phyloP scores from a whole-genome alignment of 2,113 vertebrate genomes.

The Mustelus asterias region DNA sequence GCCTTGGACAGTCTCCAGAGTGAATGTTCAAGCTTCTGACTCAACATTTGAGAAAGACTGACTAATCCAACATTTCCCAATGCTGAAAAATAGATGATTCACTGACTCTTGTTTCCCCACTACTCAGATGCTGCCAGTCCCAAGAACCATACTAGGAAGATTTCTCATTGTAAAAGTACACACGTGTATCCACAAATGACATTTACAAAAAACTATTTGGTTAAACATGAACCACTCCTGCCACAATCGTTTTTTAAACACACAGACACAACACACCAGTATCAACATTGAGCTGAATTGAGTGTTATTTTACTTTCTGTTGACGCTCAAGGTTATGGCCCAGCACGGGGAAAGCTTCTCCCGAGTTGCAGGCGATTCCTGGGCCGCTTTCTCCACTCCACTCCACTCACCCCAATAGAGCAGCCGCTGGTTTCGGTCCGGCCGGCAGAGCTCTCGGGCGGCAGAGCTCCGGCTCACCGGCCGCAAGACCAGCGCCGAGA shows the following conservation, averaged over 20 bases:
- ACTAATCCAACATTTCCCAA: not conserved
- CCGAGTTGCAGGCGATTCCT: not conserved
- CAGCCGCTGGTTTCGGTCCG: not conserved
- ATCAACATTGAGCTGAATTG: too few relatives aligned
- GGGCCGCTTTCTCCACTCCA: not conserved
- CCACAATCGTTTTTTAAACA: too few relatives aligned
- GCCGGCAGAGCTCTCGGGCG: not conserved
- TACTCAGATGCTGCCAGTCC: not conserved
- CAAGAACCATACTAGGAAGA: too few relatives aligned
- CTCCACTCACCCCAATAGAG: constrained; percentile 5
- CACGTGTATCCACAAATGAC: not conserved
- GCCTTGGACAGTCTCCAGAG: not conserved
- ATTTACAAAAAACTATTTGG: not conserved
- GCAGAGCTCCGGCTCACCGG: not conserved
- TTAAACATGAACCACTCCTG: not conserved
- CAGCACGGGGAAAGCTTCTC: too few relatives aligned
- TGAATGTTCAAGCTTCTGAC: not conserved
- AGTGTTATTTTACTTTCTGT: not conserved
- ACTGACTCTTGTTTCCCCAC: not conserved
- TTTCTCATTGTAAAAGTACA: too few relatives aligned
- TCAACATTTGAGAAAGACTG: not conserved
- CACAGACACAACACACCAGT: too few relatives aligned
- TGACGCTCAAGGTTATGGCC: not conserved
- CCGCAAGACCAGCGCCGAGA: not conserved
- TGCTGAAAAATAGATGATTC: too few relatives aligned